Base-by-base conservation (phyloP, 53 echinoderm and acorn worm genomes). In the Pentamera pediparva region DNA sequence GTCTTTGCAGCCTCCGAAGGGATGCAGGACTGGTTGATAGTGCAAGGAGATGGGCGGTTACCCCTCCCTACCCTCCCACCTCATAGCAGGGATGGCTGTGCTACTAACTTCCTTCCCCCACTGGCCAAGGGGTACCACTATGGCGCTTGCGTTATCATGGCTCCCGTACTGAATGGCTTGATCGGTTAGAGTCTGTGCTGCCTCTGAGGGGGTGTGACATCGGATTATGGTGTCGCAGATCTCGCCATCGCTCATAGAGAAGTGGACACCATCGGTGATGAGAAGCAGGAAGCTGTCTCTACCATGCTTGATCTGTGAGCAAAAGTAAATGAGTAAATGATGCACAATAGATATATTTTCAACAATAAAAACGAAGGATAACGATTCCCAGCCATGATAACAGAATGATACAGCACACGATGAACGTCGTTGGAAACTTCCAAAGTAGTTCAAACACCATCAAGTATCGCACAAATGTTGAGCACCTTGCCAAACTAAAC, bases 111-210 rank as follows among this genome's bases (percentile, higher is more conserved):
- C 52, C 59, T 83, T 80, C 28, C 96, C 96, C 91, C 96, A 96
- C 41, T 85, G 90, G 9, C 77, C 96, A 10, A 96, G 56, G 11
- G 91, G 96, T 5, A 96, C 80, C 0, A 91, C 83, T 17, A 96
- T 69, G 13, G 83, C 91, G 62, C 88, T 91, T 2, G 86, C 82
- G 59, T 96, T 96, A 78, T 95, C 96, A 37, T 96, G 90, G 57
- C 96, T 96, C 30, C 96, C 96, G 70, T 87, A 96, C 75, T 96
- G 96, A 48, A 96, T 67, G 24, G 96, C 96, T 32, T 91, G 96
- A 76, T 96, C 96, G 10, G 82, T 86, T 15, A 96, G 60, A 45
- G 87, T 82, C 38, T 69, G 77, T 11, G 96, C 96, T 1, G 88
- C 88, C 31, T 88, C 75, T 7, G 61, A 62, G 0, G 96, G 86